A percentile compares a stretch with the other conserved stretches of the same genome.
Conservation (phyloP, 2,797 vertebrate species). For the Phalanger gymnotis region DNA sequence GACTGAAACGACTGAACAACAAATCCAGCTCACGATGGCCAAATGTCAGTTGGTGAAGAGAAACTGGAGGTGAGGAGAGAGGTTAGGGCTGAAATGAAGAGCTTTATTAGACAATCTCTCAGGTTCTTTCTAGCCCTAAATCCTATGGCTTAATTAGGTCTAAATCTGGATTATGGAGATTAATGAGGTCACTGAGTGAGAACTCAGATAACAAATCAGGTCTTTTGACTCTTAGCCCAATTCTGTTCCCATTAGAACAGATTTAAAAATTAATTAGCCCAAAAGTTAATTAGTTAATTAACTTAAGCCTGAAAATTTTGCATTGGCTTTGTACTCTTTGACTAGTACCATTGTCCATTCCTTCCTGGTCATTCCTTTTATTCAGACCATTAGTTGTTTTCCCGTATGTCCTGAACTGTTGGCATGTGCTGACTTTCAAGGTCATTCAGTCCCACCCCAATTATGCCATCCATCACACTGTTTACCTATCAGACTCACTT, state of each 20-base stretch:
- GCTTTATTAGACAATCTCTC: neutral
- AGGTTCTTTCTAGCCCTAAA: neutral
- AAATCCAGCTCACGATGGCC: neutral
- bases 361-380: accelerated
- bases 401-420: neutral
- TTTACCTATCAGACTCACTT: conserved; percentile 77
- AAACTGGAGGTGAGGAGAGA: neutral
- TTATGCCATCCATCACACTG: neutral
- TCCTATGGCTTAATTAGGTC: neutral
- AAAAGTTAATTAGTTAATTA: neutral
- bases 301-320: neutral
- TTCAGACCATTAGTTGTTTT: neutral
- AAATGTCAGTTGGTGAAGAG: neutral
- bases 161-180: neutral
- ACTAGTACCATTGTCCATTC: accelerated
- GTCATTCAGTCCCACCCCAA: neutral
- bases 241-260: neutral
- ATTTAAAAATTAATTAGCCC: neutral
- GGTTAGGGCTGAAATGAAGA: neutral
- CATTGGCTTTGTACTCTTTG: neutral
- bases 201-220: neutral
- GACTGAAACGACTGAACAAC: neutral
- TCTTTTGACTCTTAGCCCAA: neutral
- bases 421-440: neutral
- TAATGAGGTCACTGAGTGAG: neutral